Evolutionary conservation across 1,140 invertebrate species (phyloP), one percentile per base, ranked within the genome.

Genomic region (Bicyclus anynana): DNA sequence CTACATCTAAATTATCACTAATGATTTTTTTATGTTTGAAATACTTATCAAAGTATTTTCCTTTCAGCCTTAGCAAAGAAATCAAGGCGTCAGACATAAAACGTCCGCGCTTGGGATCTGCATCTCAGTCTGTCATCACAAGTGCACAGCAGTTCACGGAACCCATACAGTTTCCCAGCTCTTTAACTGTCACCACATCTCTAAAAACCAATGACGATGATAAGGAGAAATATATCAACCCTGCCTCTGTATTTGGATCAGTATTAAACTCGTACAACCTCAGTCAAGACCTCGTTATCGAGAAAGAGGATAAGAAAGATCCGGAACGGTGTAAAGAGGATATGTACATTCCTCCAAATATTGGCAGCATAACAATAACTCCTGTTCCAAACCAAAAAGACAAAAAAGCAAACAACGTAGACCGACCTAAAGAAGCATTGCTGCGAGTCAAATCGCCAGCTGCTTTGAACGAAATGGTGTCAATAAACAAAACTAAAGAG

Each of bases 311-410:
- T 6, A 69, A 75, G 51, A 72, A 81, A 42, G 74, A 82, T n/a
- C 18, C 49, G 2, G 69, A 72, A 5, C 67, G 75, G 50, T 62
- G 50, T 10, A 81, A 78, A 71, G 74, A 84, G 52, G 77, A 83
- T 33, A 16, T 71, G 13, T 80, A 81, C 74, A 72, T 80, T 65
- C 74, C 75, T 35, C 70, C 84, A 0, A 87, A 80, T 53, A 84
- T 87, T 14, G 84, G 87, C 63, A 86, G 84, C 49, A 83, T 90
- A 44, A 90, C 87, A 1, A 87, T 87, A 51, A 87, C 84, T 6
- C 77, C 84, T 6, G 80, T 87, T 10, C 17, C 59, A 54, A 58
- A 61, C n/a, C 59, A 62, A 27, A 76, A 74, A 66, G 68, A 75
- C 2, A 76, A 76, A 21, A 72, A 74, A 66, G 27, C 52, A 5